Base-by-base conservation (phyloP, 2,113 vertebrate species). In the Albula goreensis region DNA sequence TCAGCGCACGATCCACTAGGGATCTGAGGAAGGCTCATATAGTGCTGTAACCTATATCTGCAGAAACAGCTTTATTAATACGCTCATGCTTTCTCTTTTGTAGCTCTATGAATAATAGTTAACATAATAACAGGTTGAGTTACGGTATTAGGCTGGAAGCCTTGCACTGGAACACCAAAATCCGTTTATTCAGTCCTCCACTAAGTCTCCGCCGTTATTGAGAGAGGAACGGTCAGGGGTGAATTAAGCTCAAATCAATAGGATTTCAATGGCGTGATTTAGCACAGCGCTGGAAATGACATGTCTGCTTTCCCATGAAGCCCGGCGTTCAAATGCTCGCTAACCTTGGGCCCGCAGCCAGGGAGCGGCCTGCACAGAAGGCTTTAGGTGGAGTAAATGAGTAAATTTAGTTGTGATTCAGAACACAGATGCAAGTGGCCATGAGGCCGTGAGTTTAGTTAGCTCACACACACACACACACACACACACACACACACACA, bases 221-320 rank as follows among this genome's bases (percentile, higher is more conserved):
- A 66, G 81, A 86, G 82, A 41, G 85, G 83, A 82, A 82, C 57
- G 74, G 86, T 80, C 82, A 83, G 78, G 86, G 86, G 82, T 63
- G 86, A 87, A 87, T 87, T 87, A 87, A 84, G 77, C 53, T 87
- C 53, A 87, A 80, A 87, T 87, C 82, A 80, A 87, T 87, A 82
- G 86, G 48, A 80, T 80, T 87, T 87, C 83, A 87, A 87, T 87
- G 86, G 77, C 49, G 49, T 87, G 86, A 84, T 87, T 87, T 87
- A 83, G 50, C 49, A 80, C 82, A 79, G 77, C 53, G 31, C 51
- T 82, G 82, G 86, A 87, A 87, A 87, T 87, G 79, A 83, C 82
- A 87, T 25, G 49, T 87, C 86, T n/a, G 60, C 82, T 84, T 83
- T 79, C 82, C 86, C 51, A 83, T 87, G 86, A 87, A 83, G 86